These are phyloP conservation scores for Glaucidium brasilianum DNA, from an alignment of 2,113 vertebrate genomes.

Conservation along the genomic window DNA sequence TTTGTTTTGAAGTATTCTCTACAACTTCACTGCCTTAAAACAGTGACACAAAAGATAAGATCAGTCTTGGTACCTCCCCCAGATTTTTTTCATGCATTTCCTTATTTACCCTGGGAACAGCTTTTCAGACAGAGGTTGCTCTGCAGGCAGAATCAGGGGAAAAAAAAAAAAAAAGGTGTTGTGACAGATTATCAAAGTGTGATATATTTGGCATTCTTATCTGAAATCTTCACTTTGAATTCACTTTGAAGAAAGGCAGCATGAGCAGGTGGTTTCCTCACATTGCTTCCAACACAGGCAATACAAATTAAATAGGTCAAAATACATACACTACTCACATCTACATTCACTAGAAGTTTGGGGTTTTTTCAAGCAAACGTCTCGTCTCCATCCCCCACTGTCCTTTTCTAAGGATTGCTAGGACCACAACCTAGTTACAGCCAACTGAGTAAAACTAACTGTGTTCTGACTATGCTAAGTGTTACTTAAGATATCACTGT, in stretches of 20 bases:
- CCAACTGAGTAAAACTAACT: neutral
- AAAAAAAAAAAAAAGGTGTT: neutral
- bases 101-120: constrained; percentile 51
- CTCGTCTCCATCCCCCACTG: neutral
- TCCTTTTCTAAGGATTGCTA: neutral
- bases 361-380: neutral
- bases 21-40: constrained; percentile 17
- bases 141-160: neutral
- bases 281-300: neutral
- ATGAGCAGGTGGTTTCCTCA: neutral
- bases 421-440: neutral
- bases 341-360: neutral
- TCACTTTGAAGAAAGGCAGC: neutral
- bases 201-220: constrained; percentile 3
- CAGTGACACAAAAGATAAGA: constrained; percentile 33
- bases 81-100: constrained; percentile 63
- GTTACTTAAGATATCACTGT: constrained; percentile 21
- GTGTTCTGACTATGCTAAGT: neutral
- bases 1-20: neutral
- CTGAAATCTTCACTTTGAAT: neutral
- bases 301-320: neutral
- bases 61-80: constrained; percentile 28
- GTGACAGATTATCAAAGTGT: neutral
- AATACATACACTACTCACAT: neutral
- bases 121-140: constrained; percentile 29